These are phyloP conservation scores for Drosophila mayri DNA, from an alignment of 1,140 invertebrate genomes.

Conservation along the genomic window DNA sequence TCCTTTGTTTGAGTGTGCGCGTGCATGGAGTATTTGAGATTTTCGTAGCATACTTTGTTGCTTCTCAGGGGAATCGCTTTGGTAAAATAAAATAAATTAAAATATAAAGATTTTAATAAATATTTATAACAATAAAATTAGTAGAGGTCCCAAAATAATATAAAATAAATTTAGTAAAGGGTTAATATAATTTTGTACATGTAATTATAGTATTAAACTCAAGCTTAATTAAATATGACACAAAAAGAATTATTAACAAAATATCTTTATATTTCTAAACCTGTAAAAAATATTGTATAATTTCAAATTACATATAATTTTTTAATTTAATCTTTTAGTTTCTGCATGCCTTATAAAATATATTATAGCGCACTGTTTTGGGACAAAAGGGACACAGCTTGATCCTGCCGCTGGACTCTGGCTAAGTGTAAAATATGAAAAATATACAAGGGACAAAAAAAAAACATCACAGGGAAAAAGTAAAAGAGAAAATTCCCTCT, in stretches of 20 bases:
- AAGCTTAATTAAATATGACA: not conserved
- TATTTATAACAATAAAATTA: not conserved
- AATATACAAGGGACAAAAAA: constrained; percentile 56
- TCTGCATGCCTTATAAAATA: not conserved
- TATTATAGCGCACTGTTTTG: constrained; percentile 19
- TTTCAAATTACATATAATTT: not conserved
- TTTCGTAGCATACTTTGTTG: constrained; percentile 42
- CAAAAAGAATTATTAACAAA: not conserved
- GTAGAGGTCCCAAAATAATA: not conserved
- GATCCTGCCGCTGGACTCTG: constrained; percentile 41
- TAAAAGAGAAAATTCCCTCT: constrained; percentile 27
- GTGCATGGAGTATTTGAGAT: constrained; percentile 25
- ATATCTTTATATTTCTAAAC: too few species aligned
- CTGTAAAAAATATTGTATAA: not conserved
- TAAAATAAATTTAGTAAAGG: not conserved
- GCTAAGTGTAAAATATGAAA: constrained; percentile 64
- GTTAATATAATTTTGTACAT: too few species aligned
- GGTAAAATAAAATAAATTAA: not conserved
- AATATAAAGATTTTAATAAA: not conserved
- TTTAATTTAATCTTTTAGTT: too few species aligned
- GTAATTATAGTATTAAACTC: not conserved
- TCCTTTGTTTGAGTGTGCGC: constrained; percentile 12
- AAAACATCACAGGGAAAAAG: constrained; percentile 8
- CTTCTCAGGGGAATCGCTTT: not conserved
- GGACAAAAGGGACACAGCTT: constrained; percentile 36